Percentiles rank a stretch among this genome's conserved stretches.
phyloP scores from a whole-genome alignment of 2,113 vertebrate genomes.

The Petaurus breviceps region DNA sequence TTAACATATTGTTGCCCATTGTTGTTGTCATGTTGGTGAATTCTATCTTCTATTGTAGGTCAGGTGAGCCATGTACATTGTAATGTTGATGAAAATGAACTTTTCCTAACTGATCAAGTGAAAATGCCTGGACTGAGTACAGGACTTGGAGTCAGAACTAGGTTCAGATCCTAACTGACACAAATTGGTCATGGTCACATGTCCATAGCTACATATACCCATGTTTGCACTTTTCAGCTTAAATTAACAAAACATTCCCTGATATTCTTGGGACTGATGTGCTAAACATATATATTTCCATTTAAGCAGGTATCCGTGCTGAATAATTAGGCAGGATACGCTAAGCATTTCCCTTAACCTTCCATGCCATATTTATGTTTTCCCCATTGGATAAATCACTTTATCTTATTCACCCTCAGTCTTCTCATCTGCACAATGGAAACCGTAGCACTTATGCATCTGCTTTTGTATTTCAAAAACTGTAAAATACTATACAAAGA shows the following conservation, averaged over 20 bases:
- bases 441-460: neutral
- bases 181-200: neutral
- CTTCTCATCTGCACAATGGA: neutral
- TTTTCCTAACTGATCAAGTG: neutral
- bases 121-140: neutral
- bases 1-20: neutral
- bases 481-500: neutral
- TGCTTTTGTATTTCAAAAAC: neutral
- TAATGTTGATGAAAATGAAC: neutral
- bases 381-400: neutral
- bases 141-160: neutral
- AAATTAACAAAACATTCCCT: conserved; percentile 6
- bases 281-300: neutral
- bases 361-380: neutral
- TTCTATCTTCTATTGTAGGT: neutral
- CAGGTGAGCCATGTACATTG: neutral
- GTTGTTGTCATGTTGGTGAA: neutral
- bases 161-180: neutral
- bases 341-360: neutral
- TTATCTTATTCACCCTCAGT: neutral
- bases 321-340: conserved; percentile 42
- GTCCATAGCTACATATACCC: neutral
- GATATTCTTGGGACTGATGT: neutral
- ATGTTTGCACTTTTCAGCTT: neutral
- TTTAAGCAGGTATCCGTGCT: conserved; percentile 30